Evolutionary conservation across 2,113 vertebrate species (phyloP), one percentile per base, ranked within the genome.

Genomic region (Beaufortia kweichowensis): DNA sequence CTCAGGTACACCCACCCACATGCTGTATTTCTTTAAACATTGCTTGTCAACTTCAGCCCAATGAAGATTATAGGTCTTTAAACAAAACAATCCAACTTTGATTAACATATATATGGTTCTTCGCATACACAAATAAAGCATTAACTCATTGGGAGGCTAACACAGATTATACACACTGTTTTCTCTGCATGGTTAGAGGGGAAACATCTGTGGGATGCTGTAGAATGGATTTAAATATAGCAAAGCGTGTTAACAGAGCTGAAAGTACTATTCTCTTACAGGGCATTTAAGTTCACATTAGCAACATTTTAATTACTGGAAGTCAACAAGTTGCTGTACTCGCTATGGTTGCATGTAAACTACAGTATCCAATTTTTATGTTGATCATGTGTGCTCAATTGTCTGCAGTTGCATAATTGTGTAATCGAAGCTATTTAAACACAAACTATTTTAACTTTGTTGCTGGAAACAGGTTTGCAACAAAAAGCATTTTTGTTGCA

Each of bases 21-120:
- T 59, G 61, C 75, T 77, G n/a, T 68, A 56, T 35, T 35, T 39
- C n/a, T 57, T 39, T 77, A 80, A 80, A 61, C 64, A 74, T 68
- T 39, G 19, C 69, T 56, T 78, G 69, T 71, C 75, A 73, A 48
- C 55, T 63, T 77, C 10, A 4, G 31, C 31, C 43, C 28, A 33
- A 10, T 53, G 43, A 15, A 78, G 65, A 81, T 61, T 66, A 73
- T 15, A 64, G 53, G 12, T 74, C 17, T 73, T 21, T 57, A 35
- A 24, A 70, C 26, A 7, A 28, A 72, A 46, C 41, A 77, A 65
- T 2, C 21, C 19, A 24, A 66, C 50, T 9, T 12, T 70, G 29
- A 77, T 77, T 63, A 72, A 31, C 66, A 59, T 65, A 70, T 61
- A 59, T 70, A 33, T 70, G 29, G 21, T 67, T 12, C 64, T 48